A percentile compares a stretch with the other conserved stretches of the same genome.
phyloP scores from a whole-genome alignment of 2,113 vertebrate species.

The Tragulus kanchil region DNA sequence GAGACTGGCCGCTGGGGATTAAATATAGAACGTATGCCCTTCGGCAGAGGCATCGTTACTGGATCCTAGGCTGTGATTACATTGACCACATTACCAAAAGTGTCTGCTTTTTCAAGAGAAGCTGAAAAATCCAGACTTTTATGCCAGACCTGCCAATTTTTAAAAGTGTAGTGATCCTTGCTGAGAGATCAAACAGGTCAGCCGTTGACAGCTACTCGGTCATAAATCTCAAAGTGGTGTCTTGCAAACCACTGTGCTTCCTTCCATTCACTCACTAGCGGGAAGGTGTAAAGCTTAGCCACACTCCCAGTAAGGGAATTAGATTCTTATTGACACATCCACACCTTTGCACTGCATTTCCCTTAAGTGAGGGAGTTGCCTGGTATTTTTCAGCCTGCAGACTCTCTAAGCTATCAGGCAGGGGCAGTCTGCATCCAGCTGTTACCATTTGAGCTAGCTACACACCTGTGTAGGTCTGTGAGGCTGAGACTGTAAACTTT shows the following conservation, averaged over 20 bases:
- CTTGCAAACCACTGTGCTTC: background rate
- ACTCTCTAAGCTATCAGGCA: background rate
- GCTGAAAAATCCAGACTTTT: background rate
- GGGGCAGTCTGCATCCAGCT: background rate
- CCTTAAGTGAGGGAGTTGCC: background rate
- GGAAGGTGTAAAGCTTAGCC: background rate
- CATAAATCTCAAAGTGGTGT: background rate
- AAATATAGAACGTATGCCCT: background rate
- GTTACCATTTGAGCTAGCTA: background rate
- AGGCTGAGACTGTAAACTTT: background rate
- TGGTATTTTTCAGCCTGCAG: slow-evolving; percentile 22
- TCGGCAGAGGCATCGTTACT: background rate
- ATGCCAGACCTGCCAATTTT: background rate
- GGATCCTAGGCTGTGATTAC: background rate
- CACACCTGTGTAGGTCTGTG: background rate
- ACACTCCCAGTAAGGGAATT: background rate
- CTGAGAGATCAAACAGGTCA: background rate
- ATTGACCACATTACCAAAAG: background rate
- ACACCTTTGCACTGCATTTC: background rate
- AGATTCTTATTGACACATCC: background rate
- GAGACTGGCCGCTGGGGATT: background rate
- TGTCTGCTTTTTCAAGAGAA: background rate
- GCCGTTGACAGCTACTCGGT: background rate
- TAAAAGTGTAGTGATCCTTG: background rate
- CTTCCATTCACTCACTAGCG: background rate